Evolutionary conservation across 2,797 vertebrate genomes (phyloP), one percentile per base, ranked within the genome.

Genomic region (Etheostoma perlongum): DNA sequence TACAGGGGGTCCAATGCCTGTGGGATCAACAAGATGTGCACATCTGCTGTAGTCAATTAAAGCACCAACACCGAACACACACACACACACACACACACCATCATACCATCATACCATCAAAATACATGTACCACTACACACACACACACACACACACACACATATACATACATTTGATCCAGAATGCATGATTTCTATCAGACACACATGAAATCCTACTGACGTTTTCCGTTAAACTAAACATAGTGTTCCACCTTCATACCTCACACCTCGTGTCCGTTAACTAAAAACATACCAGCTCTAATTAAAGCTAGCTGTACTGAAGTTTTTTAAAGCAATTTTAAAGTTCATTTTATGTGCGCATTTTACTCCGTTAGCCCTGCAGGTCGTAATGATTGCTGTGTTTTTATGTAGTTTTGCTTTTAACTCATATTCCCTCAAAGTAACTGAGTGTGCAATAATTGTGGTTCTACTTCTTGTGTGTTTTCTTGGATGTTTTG

Each of bases 11-110:
- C 94, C 14, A 94, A 89, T 14, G 94, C 96, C 15, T 98, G 97
- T 67, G 97, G 97, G 13, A 96, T 98, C 89, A 97, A 97, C 89
- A 91, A 81, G 77, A 97, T 97, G 96, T 96, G 96, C 85, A 96
- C 96, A 65, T 97, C 97, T 1, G 96, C 96, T 4, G 89, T 97
- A 25, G 90, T 98, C 79, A 91, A 94, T 82, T 97, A 94, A 94
- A 86, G 19, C 2, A 79, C 14, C 0, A 11, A 19, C 33, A 59
- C 4, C 11, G 48, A 44, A 54, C 10, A n/a, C 7, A 18, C 47
- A 52, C 48, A 57, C 48, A 72, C 33, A 57, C 48, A 72, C 33
- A 62, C 4, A 72, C 33, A 48, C 47, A 46, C 21, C 21, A 23
- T 23, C 40, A 40, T 21, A 55, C 18, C 47, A 60, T 23, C 46